Evolutionary conservation across 1,140 invertebrate genomes (phyloP).

Genomic region (Leptinotarsa texana): DNA sequence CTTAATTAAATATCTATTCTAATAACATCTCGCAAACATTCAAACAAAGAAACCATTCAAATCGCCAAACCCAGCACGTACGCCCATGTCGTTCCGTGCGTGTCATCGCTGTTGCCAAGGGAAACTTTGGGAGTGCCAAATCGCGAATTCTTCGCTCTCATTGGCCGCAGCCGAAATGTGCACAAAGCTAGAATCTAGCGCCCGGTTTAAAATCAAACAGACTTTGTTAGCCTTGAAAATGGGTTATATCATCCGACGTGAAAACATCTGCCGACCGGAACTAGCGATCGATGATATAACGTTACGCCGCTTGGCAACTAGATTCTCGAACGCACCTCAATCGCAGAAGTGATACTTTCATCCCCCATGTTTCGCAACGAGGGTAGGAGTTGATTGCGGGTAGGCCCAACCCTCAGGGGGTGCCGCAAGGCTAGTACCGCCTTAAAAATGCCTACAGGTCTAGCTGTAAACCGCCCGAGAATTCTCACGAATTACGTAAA

Average conservation of each 20-base stretch:
- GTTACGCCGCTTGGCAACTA: no score
- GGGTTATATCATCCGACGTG: constrained; percentile 26
- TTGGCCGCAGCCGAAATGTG: constrained; percentile 28
- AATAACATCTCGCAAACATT: neutral
- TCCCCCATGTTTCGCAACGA: neutral
- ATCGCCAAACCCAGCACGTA: neutral
- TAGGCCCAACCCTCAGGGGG: neutral
- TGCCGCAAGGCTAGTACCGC: neutral
- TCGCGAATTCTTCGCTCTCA: constrained; percentile 33
- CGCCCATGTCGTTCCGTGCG: constrained; percentile 28
- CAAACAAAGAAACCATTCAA: neutral
- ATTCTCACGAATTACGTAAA: no score
- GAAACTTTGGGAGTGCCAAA: constrained; percentile 41
- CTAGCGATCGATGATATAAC: neutral
- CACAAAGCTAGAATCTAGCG: constrained; percentile 2
- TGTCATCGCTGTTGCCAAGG: constrained; percentile 40
- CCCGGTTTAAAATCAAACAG: neutral
- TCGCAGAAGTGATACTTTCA: neutral
- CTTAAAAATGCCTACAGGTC: neutral
- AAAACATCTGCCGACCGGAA: constrained; percentile 23
- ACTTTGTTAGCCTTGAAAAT: constrained; percentile 23
- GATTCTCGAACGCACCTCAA: no score
- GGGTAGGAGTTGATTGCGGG: neutral
- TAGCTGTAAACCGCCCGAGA: no score
- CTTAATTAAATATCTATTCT: neutral